phyloP scores from a whole-genome alignment of 2,888 invertebrate genomes.

The Phyllotreta cruciferae region DNA sequence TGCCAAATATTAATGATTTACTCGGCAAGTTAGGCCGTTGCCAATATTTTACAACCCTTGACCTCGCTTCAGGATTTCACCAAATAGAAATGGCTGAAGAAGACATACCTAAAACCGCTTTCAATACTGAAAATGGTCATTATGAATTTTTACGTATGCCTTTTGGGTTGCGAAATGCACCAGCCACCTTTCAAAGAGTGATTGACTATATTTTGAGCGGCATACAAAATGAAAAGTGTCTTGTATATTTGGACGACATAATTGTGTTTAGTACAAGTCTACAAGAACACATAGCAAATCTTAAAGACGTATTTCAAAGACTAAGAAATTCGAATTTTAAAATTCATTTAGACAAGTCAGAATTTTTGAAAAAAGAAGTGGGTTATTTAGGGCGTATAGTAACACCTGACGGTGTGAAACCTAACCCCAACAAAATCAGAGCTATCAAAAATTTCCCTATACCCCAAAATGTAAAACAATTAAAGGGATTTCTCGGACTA shows the following conservation, averaged over 20 bases:
- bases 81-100: conserved; percentile 5
- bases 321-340: conserved; percentile 47
- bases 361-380: conserved; percentile 45
- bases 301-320: conserved; percentile 41
- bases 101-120: conserved; percentile 53
- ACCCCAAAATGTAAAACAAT: conserved; percentile 41
- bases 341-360: conserved; percentile 47
- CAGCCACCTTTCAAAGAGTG: conserved; percentile 38
- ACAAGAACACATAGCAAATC: conserved; percentile 48
- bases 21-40: too few species aligned
- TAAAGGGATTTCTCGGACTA: conserved; percentile 50
- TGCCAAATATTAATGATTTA: too few species aligned
- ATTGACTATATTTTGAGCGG: conserved; percentile 52
- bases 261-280: conserved; percentile 40
- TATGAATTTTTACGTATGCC: conserved; percentile 46
- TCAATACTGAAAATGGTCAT: conserved; percentile 49
- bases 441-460: conserved; percentile 36
- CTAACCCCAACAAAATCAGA: conserved; percentile 50
- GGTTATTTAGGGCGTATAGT: conserved; percentile 54
- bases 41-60: too few species aligned
- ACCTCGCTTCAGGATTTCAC: too few species aligned
- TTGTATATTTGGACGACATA: conserved; percentile 47
- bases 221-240: conserved; percentile 61
- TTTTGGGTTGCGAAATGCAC: conserved; percentile 57
- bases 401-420: conserved; percentile 51